phyloP scores from a whole-genome alignment of 2,797 vertebrate species.

The Eulemur coronatus region DNA sequence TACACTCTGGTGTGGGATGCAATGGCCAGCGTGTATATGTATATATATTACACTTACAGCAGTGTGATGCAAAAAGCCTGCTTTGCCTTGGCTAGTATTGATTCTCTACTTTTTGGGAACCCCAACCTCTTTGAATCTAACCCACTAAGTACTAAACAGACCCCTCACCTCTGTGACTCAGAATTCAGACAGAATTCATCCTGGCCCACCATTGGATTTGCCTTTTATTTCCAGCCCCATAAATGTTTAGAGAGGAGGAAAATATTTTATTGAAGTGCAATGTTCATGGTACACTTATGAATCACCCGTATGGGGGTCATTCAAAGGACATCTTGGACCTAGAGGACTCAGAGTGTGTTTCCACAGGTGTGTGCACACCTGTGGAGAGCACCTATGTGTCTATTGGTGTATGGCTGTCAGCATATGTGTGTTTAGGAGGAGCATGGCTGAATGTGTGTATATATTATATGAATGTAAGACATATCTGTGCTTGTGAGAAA shows the following conservation, averaged over 20 bases:
- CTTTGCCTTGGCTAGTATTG: not conserved
- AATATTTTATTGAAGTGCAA: constrained; percentile 53
- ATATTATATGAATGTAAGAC: not conserved
- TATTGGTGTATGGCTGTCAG: not conserved
- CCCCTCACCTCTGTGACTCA: not conserved
- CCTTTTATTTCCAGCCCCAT: not conserved
- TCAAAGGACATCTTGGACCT: not conserved
- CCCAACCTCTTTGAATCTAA: not conserved
- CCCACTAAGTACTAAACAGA: not conserved
- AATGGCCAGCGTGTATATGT: not conserved
- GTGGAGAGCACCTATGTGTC: not conserved
- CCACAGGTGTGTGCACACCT: not conserved
- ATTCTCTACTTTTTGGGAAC: not conserved
- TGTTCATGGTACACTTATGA: not conserved
- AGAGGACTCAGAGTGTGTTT: not conserved
- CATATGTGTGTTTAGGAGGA: not conserved
- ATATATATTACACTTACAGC: not conserved
- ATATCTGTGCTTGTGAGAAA: not conserved
- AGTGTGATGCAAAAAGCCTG: not conserved
- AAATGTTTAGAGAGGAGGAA: constrained; percentile 6
- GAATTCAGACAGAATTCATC: constrained; percentile 41
- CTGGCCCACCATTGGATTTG: not conserved
- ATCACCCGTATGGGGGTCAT: not conserved
- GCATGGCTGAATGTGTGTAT: not conserved
- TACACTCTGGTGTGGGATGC: not conserved